Evolutionary conservation across 2,113 vertebrate genomes (phyloP).

Genomic region (Lethenteron reissneri): DNA sequence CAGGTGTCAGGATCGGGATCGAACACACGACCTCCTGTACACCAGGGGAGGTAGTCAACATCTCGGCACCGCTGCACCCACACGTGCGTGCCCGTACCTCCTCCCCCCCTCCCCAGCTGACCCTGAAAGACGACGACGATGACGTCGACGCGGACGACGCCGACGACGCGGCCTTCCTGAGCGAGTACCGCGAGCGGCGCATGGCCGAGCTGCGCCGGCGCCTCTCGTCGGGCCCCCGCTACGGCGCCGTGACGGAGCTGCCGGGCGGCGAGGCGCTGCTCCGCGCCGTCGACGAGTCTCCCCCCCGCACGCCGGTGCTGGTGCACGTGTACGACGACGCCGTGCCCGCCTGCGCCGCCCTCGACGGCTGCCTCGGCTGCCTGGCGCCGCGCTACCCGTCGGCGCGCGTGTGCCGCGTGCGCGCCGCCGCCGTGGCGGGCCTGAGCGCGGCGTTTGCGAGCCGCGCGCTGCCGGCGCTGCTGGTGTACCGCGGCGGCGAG

Average conservation of each 20-base stretch:
- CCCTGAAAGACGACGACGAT: no score
- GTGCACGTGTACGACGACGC: slow-evolving; percentile 80
- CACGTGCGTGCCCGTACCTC: no score
- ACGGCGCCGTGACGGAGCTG: slow-evolving; percentile 57
- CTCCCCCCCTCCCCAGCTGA: no score
- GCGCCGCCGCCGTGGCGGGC: slow-evolving; percentile 54
- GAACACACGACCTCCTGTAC: no score
- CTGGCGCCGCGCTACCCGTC: slow-evolving; percentile 64
- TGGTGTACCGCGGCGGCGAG: slow-evolving; percentile 73
- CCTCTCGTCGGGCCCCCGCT: slow-evolving; percentile 46
- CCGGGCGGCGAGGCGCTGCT: slow-evolving; percentile 57
- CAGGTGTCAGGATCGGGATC: no score
- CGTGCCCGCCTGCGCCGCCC: slow-evolving; percentile 53
- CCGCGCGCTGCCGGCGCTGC: slow-evolving; percentile 62
- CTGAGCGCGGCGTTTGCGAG: slow-evolving; percentile 58
- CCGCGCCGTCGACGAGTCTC: slow-evolving; percentile 65
- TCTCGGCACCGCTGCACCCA: no score
- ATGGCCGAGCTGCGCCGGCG: slow-evolving; percentile 84
- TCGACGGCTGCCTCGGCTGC: slow-evolving; percentile 68
- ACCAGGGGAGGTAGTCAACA: no score
- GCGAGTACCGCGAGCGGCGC: slow-evolving; percentile 76
- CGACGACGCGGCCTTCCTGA: slow-evolving; percentile 68
- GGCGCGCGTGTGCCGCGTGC: slow-evolving; percentile 72
- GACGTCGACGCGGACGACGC: slow-evolving; percentile 18
- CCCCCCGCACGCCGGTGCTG: slow-evolving; percentile 51